Percentiles rank a stretch among this genome's conserved stretches.
Evolutionary conservation across 2,888 invertebrate species (phyloP).

Genomic region (Eugnorisma glareosa): DNA sequence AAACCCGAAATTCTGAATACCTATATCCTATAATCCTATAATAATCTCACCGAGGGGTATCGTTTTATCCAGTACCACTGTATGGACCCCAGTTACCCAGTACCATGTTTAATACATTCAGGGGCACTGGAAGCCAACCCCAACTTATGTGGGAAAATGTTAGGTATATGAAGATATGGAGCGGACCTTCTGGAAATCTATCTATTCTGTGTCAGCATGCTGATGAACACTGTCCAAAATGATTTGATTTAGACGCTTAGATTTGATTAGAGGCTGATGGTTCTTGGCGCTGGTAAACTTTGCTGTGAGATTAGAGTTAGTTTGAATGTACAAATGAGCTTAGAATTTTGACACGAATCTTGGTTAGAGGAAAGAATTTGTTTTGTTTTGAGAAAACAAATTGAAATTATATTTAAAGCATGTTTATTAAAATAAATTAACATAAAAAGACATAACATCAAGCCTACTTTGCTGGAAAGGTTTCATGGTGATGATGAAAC

Average conservation of each 20-base stretch:
- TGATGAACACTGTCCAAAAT: slow-evolving; percentile 63
- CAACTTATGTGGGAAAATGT: background rate
- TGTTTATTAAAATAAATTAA: background rate
- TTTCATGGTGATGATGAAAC: too few relatives aligned
- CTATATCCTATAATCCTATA: too few relatives aligned
- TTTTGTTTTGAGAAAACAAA: background rate
- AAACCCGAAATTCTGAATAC: background rate
- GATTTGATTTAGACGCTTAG: slow-evolving; percentile 53
- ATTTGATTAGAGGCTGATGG: slow-evolving; percentile 56
- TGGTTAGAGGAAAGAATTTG: background rate
- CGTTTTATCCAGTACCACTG: background rate
- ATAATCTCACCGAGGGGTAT: too few relatives aligned
- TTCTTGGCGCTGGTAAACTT: slow-evolving; percentile 43
- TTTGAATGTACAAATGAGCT: slow-evolving; percentile 35
- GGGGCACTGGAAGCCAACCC: background rate
- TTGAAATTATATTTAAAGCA: background rate
- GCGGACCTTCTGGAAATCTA: background rate
- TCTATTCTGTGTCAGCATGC: slow-evolving; percentile 29
- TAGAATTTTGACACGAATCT: slow-evolving; percentile 3
- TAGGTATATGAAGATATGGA: background rate
- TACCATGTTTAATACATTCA: background rate
- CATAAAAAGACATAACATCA: background rate
- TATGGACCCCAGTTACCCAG: too few relatives aligned
- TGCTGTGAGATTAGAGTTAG: slow-evolving; percentile 17
- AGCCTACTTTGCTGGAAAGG: background rate